Evolutionary conservation across 2,113 vertebrate genomes (phyloP).

Genomic region (Crotalus viridis): DNA sequence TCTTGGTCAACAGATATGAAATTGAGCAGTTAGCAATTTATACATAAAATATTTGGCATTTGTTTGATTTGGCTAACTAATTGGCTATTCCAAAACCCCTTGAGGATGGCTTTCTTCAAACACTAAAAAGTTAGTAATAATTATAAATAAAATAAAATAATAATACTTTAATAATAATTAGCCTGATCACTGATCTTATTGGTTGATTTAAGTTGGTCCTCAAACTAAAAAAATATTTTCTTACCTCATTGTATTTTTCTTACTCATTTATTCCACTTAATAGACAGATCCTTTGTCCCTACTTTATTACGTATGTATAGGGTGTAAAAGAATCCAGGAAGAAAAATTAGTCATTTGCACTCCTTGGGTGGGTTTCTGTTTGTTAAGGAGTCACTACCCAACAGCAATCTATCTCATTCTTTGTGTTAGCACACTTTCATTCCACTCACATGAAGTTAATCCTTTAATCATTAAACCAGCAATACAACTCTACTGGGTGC

Average conservation of each 20-base stretch:
- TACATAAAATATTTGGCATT: not conserved
- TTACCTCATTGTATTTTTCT: not conserved
- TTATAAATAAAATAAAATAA: not conserved
- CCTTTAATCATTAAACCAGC: conserved; percentile 32
- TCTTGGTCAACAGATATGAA: not conserved
- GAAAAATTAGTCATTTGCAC: conserved; percentile 64
- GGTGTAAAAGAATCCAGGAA: conserved; percentile 44
- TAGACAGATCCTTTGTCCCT: conserved; percentile 41
- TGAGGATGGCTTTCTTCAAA: not conserved
- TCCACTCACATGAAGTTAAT: conserved; percentile 28
- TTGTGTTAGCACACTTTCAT: not conserved
- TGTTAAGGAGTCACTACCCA: conserved; percentile 29
- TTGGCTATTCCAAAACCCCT: not conserved
- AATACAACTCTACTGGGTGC: not conserved
- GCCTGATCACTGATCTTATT: not conserved
- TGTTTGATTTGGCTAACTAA: not conserved
- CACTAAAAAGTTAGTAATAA: not conserved
- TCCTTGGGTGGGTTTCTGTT: conserved; percentile 64
- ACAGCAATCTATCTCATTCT: conserved; percentile 24
- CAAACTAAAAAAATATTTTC: conserved; percentile 1
- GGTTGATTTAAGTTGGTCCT: not conserved
- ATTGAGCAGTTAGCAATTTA: not conserved
- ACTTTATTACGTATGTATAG: conserved; percentile 63
- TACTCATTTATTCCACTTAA: conserved; percentile 41
- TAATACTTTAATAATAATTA: not conserved